These are phyloP conservation scores for Scylla paramamosain DNA, from an alignment of 1,140 invertebrate species.

Conservation along the genomic window DNA sequence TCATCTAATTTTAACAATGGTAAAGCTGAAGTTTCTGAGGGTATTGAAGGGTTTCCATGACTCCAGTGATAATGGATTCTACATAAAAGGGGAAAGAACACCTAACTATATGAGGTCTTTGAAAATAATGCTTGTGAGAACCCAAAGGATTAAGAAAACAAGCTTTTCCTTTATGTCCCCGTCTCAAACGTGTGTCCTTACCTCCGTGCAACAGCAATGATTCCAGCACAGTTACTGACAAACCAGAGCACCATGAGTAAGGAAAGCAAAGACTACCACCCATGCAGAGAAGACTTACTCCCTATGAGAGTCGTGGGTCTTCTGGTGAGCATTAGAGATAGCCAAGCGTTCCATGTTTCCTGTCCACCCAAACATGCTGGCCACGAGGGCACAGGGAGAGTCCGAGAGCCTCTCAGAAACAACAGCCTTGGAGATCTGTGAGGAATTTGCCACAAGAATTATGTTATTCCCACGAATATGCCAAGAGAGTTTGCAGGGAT, in stretches of 20 bases:
- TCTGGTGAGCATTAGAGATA: slow-evolving; percentile 97
- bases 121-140: too few species aligned
- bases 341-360: slow-evolving; percentile 99
- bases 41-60: too few species aligned
- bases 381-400: slow-evolving; percentile 98
- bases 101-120: too few species aligned
- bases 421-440: slow-evolving; percentile 88
- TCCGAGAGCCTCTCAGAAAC: slow-evolving; percentile 94
- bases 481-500: too few species aligned
- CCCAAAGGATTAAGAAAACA: too few species aligned
- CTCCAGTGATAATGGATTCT: too few species aligned
- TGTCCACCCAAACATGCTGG: slow-evolving; percentile 89
- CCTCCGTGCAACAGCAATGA: too few species aligned
- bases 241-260: background rate
- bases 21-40: too few species aligned
- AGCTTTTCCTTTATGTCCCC: background rate
- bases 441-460: background rate
- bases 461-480: too few species aligned
- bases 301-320: slow-evolving; percentile 92
- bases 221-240: background rate
- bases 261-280: slow-evolving; percentile 60
- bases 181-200: background rate
- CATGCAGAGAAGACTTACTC: slow-evolving; percentile 74
- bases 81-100: too few species aligned
- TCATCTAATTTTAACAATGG: too few species aligned